A percentile compares a stretch with the other conserved stretches of the same genome.
Evolutionary conservation across 2,888 invertebrate species (phyloP).

Genomic region (Rhingia campestris): DNA sequence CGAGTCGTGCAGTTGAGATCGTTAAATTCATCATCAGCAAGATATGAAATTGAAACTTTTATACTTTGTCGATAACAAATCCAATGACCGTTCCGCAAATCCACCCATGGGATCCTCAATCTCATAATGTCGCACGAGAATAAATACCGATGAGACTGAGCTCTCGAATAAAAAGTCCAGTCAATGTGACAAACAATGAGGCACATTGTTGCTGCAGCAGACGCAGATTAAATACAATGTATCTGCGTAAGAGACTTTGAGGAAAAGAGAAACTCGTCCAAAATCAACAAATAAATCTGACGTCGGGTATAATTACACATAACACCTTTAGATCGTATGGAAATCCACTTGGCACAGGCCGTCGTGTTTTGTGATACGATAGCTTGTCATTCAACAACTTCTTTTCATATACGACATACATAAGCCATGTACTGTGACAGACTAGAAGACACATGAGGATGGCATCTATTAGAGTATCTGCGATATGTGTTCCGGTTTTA

Average conservation of each 20-base stretch:
- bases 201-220: constrained; percentile 40
- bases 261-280: constrained; percentile 30
- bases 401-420: background rate
- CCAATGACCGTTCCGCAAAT: constrained; percentile 13
- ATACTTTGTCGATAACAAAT: constrained; percentile 40
- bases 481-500: constrained; percentile 38
- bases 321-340: constrained; percentile 39
- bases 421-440: background rate
- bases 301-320: constrained; percentile 45
- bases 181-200: constrained; percentile 39
- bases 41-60: constrained; percentile 49
- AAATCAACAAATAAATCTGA: constrained; percentile 5
- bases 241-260: background rate
- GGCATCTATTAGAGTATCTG: constrained; percentile 27
- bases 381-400: constrained; percentile 30
- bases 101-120: background rate
- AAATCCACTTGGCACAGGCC: constrained; percentile 25
- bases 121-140: background rate
- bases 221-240: background rate
- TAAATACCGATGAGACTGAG: background rate
- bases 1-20: constrained; percentile 26
- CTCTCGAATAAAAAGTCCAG: constrained; percentile 11
- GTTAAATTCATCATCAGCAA: constrained; percentile 47
- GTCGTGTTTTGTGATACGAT: constrained; percentile 13
- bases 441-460: background rate